Percentiles rank a stretch among this genome's conserved stretches.
Evolutionary conservation across 2,888 invertebrate species (phyloP).

Genomic region (Gari tellinella): DNA sequence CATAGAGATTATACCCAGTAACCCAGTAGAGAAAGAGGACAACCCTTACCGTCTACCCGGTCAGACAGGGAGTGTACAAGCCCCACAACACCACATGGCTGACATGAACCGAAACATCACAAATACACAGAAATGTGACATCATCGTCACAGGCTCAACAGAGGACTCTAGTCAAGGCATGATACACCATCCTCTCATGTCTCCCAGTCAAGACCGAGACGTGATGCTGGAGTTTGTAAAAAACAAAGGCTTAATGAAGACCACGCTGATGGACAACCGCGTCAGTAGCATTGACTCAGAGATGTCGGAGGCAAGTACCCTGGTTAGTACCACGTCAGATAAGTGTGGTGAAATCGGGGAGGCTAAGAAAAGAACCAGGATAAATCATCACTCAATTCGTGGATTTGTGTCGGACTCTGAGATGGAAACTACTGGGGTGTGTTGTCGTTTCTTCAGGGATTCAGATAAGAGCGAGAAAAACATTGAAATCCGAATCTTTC

Average conservation of each 20-base stretch:
- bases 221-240: conserved; percentile 97
- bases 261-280: conserved; percentile 85
- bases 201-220: conserved; percentile 87
- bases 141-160: conserved; percentile 72
- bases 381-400: conserved; percentile 89
- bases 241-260: conserved; percentile 92
- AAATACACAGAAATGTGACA: conserved; percentile 72
- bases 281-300: conserved; percentile 96
- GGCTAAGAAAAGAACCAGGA: conserved; percentile 67
- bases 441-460: conserved; percentile 76
- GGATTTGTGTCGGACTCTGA: conserved; percentile 98
- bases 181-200: conserved; percentile 32
- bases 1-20: conserved; percentile 75
- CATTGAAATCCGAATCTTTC: too few relatives aligned
- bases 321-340: conserved; percentile 80
- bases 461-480: too few relatives aligned
- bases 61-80: conserved; percentile 13
- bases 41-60: conserved; percentile 27
- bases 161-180: conserved; percentile 78
- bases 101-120: conserved; percentile 69
- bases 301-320: conserved; percentile 88
- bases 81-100: conserved; percentile 13
- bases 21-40: conserved; percentile 22
- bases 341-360: conserved; percentile 63
- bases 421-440: conserved; percentile 92